Evolutionary conservation across 2,113 vertebrate genomes (phyloP).

Genomic region (Gambusia affinis): DNA sequence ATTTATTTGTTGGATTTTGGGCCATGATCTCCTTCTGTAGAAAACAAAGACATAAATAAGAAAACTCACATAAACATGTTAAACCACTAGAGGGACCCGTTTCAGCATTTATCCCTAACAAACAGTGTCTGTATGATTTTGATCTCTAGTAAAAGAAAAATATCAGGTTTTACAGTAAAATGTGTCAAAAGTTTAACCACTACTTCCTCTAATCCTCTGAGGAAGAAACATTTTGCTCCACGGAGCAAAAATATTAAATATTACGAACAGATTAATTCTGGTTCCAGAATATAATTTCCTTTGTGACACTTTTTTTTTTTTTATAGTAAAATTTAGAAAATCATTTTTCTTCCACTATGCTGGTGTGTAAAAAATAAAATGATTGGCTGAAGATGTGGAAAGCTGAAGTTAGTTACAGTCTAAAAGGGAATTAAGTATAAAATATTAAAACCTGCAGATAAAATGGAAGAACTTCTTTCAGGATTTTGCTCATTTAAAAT

Average conservation of each 20-base stretch:
- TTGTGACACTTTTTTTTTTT: no score
- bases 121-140: background rate
- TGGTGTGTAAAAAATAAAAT: no score
- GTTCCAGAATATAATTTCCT: conserved; percentile 26
- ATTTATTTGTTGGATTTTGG: no score
- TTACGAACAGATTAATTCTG: conserved; percentile 8
- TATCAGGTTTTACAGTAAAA: background rate
- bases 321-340: no score
- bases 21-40: no score
- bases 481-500: no score
- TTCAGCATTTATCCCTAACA: background rate
- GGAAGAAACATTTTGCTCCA: background rate
- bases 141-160: background rate
- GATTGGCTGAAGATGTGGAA: no score
- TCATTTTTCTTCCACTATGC: no score
- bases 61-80: background rate
- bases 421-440: no score
- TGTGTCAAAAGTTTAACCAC: background rate
- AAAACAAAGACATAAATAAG: background rate
- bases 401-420: no score
- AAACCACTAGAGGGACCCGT: background rate
- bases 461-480: no score
- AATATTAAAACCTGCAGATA: no score
- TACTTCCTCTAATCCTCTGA: background rate
- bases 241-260: background rate